Percentiles rank a stretch among this genome's conserved stretches.
Conservation (phyloP, 2,113 vertebrate genomes). For the Mormoops blainvillei region DNA sequence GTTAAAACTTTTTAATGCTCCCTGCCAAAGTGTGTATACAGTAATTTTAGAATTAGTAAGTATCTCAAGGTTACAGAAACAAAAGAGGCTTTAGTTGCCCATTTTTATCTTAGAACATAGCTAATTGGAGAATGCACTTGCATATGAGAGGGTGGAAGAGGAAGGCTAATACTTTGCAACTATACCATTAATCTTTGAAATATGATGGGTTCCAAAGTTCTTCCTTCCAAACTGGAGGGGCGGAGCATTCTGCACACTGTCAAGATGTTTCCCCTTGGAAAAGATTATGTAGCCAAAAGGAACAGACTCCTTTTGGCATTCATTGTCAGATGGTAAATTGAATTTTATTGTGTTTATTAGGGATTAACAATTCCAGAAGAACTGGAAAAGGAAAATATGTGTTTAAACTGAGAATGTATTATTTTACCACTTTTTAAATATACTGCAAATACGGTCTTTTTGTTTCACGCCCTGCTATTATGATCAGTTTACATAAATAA, state of each 20-base stretch:
- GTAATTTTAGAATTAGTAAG: background rate
- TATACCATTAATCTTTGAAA: background rate
- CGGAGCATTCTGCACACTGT: background rate
- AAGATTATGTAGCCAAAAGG: background rate
- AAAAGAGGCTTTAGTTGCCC: background rate
- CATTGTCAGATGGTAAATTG: background rate
- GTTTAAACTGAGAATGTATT: background rate
- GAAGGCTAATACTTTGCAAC: background rate
- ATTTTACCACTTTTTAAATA: background rate
- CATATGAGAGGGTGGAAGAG: background rate
- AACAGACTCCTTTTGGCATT: background rate
- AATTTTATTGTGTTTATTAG: constrained; percentile 7
- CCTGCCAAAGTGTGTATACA: background rate
- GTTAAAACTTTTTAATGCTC: background rate
- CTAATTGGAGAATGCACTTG: background rate
- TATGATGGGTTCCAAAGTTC: background rate
- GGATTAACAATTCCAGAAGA: constrained; percentile 16
- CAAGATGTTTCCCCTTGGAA: background rate
- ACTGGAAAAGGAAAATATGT: background rate
- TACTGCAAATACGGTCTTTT: background rate
- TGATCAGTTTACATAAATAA: background rate
- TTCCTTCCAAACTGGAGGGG: background rate
- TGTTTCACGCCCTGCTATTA: background rate
- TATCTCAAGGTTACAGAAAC: background rate
- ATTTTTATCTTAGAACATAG: background rate